Percentiles rank a stretch among this genome's conserved stretches.
Conservation (phyloP, 2,113 vertebrate species). For the Speoplatyrhinus poulsoni region DNA sequence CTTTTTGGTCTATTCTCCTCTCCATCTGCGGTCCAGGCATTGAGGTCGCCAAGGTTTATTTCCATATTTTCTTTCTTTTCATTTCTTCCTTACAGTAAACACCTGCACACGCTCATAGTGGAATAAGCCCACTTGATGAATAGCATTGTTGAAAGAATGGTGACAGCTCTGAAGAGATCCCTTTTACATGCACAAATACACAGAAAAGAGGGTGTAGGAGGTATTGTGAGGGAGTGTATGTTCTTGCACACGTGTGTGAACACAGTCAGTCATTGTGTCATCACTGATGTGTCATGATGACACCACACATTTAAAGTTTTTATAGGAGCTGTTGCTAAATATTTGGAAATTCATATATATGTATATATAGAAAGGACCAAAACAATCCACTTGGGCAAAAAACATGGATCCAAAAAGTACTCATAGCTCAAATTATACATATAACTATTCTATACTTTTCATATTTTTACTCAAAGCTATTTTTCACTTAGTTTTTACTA, state of each 20-base stretch:
- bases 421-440: no score
- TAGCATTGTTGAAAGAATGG: conserved; percentile 53
- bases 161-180: conserved; percentile 59
- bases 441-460: no score
- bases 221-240: neutral
- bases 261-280: conserved; percentile 37
- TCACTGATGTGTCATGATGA: neutral
- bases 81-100: conserved; percentile 63
- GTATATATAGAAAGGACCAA: neutral
- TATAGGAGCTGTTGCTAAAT: neutral
- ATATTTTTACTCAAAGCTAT: no score
- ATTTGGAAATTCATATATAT: neutral
- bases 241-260: neutral
- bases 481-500: conserved; percentile 1
- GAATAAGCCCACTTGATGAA: conserved; percentile 50
- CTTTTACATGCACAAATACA: conserved; percentile 53
- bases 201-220: neutral
- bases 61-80: conserved; percentile 38
- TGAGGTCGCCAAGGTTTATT: conserved; percentile 50
- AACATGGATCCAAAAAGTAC: neutral
- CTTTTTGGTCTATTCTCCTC: conserved; percentile 17
- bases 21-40: conserved; percentile 59
- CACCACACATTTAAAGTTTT: neutral
- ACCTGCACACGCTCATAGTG: conserved; percentile 52
- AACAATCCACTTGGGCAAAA: neutral